phyloP scores from a whole-genome alignment of 1,140 invertebrate species.

The Papilio xuthus region DNA sequence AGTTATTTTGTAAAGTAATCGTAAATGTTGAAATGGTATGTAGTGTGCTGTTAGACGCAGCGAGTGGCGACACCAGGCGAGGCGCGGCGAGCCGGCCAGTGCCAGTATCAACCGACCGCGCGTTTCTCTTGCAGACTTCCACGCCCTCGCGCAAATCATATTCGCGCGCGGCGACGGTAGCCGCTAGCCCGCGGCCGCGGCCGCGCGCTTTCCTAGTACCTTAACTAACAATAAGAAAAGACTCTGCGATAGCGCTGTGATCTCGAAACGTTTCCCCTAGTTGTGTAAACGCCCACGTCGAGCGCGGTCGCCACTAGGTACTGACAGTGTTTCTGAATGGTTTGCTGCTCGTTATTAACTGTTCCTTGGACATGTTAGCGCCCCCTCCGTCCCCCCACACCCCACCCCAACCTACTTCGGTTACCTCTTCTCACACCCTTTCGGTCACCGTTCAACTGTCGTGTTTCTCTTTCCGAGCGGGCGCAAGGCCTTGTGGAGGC shows the following conservation, averaged over 20 bases:
- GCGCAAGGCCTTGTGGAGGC: conserved; percentile 46
- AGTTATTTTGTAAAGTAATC: neutral
- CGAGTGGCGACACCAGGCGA: conserved; percentile 4
- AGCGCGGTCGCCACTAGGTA: conserved; percentile 66
- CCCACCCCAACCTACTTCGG: conserved; percentile 42
- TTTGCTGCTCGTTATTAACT: conserved; percentile 80
- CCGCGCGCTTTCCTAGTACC: conserved; percentile 62
- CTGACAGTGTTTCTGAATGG: conserved; percentile 72
- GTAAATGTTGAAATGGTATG: neutral
- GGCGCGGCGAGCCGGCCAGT: conserved; percentile 24
- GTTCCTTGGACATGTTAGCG: conserved; percentile 69
- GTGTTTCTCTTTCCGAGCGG: conserved; percentile 51
- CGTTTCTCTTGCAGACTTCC: conserved; percentile 87
- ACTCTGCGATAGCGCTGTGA: conserved; percentile 72
- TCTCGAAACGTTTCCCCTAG: conserved; percentile 69
- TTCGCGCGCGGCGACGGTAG: conserved; percentile 84
- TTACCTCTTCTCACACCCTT: conserved; percentile 49
- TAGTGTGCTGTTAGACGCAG: neutral
- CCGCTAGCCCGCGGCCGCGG: conserved; percentile 73
- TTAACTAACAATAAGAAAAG: conserved; percentile 69
- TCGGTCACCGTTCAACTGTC: conserved; percentile 52
- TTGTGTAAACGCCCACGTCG: conserved; percentile 67
- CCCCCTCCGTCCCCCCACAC: conserved; percentile 49
- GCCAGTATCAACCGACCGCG: conserved; percentile 57
- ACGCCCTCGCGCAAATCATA: conserved; percentile 87